phyloP scores from a whole-genome alignment of 2,888 invertebrate species.

The Dendrolimus pini region DNA sequence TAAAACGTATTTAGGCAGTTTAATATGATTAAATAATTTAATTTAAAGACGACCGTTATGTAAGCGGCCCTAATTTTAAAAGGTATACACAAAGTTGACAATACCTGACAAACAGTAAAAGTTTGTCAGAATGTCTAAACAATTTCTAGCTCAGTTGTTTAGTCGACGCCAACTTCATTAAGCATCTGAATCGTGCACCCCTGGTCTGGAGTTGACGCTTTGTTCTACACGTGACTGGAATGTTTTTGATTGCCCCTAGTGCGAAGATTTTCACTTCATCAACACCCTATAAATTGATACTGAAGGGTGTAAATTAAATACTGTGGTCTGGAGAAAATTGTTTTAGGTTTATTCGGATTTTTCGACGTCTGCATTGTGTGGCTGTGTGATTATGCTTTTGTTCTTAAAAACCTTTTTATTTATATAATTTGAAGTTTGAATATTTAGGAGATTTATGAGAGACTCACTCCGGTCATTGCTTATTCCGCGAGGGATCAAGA shows the following conservation, averaged over 20 bases:
- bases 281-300: constrained; percentile 15
- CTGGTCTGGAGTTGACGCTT: constrained; percentile 32
- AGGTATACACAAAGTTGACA: too few species aligned
- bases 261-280: constrained; percentile 22
- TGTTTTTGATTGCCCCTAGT: constrained; percentile 21
- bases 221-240: constrained; percentile 34
- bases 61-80: too few species aligned
- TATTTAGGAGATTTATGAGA: too few species aligned
- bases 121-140: constrained; percentile 9
- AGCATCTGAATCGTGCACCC: constrained; percentile 27
- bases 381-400: background rate
- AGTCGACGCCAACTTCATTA: constrained; percentile 34
- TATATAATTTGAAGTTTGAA: too few species aligned
- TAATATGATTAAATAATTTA: too few species aligned
- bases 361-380: background rate
- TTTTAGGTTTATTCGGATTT: background rate
- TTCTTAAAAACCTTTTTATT: too few species aligned
- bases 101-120: too few species aligned
- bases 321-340: constrained; percentile 7
- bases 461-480: too few species aligned
- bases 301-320: constrained; percentile 7
- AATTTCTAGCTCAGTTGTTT: constrained; percentile 16
- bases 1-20: too few species aligned
- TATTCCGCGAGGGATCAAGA: too few species aligned
- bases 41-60: too few species aligned